Base-by-base conservation (phyloP, 2,113 vertebrate species). In the Grallaria varia region DNA sequence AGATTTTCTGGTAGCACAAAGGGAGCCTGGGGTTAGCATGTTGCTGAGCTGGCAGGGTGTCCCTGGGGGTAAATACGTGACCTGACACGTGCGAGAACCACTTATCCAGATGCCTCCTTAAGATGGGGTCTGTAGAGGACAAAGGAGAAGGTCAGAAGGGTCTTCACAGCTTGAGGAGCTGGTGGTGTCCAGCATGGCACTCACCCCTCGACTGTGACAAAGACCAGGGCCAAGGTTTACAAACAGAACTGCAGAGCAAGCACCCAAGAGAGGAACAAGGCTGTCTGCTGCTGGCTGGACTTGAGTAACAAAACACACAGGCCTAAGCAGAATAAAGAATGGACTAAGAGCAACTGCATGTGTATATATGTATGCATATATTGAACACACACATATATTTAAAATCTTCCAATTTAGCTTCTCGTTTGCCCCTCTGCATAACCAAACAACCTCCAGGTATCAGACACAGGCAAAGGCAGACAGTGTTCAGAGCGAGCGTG, bases 91-190 rank as follows among this genome's bases (percentile, higher is more conserved):
- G 30, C 1, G 0, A 53, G 67, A 87, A 73, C 39, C 2, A 2
- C 30, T 63, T 9, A 47, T 27, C 40, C 58, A 50, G 22, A 31
- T 9, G 42, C 23, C 89, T 87, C 55, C 5, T 45, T 59, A 55
- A 83, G 71, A 55, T 24, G 83, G 79, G 64, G 75, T 18, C 63
- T 90, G 44, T 6, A 66, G 75, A 83, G 75, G 55, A 85, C 33
- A 69, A 71, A 90, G 71, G 69, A 89, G 74, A 69, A 91, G 81
- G 90, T 79, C 27, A 90, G 63, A 80, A 88, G 42, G 84, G 42
- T 71, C 72, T 90, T 76, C 76, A 88, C 62, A 83, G 84, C 81
- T 89, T 59, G 68, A 92, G 84, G 73, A 93, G 89, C 84, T 89
- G 9, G 9, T 71, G 80, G 47, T 71, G 68, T 71, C 88, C 90